Conservation (phyloP, 2,113 vertebrate genomes). For the Gallinago jamesoni region DNA sequence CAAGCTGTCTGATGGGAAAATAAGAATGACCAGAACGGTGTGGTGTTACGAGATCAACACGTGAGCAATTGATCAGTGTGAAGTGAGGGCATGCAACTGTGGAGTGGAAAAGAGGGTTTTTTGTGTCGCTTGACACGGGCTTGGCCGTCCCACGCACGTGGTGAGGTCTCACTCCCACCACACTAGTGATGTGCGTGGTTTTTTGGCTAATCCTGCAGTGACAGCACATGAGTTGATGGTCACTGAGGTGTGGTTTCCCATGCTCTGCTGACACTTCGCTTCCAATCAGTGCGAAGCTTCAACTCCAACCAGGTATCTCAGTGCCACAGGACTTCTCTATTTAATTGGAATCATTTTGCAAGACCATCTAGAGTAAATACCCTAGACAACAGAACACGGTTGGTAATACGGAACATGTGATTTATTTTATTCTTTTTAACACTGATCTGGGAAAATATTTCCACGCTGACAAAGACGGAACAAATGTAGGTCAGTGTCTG, state of each 20-base stretch:
- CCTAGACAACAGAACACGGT: neutral
- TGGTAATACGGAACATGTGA: neutral
- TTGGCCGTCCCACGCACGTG: rapidly evolving
- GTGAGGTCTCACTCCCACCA: neutral
- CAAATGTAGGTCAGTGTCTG: slow-evolving; percentile 54
- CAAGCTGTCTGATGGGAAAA: neutral
- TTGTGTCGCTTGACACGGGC: neutral
- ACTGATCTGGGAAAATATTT: slow-evolving; percentile 11
- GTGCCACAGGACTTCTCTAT: neutral
- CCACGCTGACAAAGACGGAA: slow-evolving; percentile 42
- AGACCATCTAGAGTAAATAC: slow-evolving; percentile 8
- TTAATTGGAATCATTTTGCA: slow-evolving; percentile 2
- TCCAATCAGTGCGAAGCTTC: neutral
- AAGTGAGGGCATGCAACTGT: neutral
- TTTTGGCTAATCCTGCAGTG: neutral
- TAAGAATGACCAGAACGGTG: neutral
- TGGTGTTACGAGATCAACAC: neutral
- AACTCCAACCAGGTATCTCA: neutral
- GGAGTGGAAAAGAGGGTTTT: neutral
- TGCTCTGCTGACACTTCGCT: neutral
- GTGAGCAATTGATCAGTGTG: neutral
- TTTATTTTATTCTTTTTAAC: slow-evolving; percentile 33
- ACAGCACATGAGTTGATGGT: neutral
- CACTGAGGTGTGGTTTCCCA: neutral
- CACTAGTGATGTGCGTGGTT: rapidly evolving